A percentile compares a stretch with the other conserved stretches of the same genome.
Conservation (phyloP, 2,888 invertebrate genomes). For the Dendrolimus pini region DNA sequence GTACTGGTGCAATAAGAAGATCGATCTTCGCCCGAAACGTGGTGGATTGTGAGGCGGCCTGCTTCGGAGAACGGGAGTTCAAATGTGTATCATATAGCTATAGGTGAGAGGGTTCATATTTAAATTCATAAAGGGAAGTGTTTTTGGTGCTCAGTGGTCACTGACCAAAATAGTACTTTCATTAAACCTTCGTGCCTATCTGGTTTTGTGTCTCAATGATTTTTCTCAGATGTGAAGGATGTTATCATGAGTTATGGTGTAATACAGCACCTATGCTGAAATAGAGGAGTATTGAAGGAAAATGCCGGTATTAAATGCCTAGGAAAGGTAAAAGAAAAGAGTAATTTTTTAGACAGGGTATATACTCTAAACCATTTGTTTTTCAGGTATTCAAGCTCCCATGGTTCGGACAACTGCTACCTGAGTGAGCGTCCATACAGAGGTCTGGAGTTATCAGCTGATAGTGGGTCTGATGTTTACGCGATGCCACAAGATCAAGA, state of each 20-base stretch:
- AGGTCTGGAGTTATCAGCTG: constrained; percentile 83
- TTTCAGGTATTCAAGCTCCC: constrained; percentile 72
- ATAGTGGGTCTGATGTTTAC: constrained; percentile 88
- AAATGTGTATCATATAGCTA: constrained; percentile 86
- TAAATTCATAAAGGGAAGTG: no score
- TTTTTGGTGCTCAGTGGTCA: no score
- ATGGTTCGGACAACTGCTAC: constrained; percentile 84
- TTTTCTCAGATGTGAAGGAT: no score
- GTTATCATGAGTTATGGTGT: no score
- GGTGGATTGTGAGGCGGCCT: constrained; percentile 86
- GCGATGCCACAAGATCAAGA: constrained; percentile 78
- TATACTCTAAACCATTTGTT: not conserved
- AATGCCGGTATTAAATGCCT: no score
- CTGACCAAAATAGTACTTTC: no score
- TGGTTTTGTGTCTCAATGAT: no score
- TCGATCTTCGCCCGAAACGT: constrained; percentile 80
- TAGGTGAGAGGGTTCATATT: constrained; percentile 58
- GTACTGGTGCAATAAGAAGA: constrained; percentile 80
- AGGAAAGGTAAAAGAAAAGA: no score
- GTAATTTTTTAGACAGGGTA: no score
- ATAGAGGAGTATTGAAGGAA: no score
- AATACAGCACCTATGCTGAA: no score
- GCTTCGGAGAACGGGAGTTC: constrained; percentile 82
- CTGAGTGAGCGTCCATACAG: constrained; percentile 83
- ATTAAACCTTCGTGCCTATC: no score